These are phyloP conservation scores for Petroica traversi DNA, from an alignment of 2,113 vertebrate genomes.

Conservation along the genomic window DNA sequence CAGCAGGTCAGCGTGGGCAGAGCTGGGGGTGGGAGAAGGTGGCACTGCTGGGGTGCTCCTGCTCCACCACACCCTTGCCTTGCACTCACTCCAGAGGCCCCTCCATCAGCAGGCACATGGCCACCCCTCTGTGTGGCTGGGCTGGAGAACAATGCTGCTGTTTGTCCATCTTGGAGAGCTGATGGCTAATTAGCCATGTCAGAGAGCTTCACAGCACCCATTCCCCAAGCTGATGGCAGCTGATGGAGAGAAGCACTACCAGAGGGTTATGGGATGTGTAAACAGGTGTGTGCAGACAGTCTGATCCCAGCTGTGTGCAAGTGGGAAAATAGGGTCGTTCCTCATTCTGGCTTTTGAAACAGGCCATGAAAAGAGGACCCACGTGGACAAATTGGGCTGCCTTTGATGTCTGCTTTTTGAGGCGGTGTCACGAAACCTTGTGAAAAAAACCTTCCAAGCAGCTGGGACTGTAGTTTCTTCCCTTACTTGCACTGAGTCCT, in stretches of 20 bases:
- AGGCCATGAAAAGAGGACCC: neutral
- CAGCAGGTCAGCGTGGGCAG: neutral
- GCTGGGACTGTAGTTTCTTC: neutral
- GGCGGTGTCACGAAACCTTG: neutral
- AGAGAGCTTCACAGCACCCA: fast-evolving
- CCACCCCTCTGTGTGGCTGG: neutral
- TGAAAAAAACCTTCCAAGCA: neutral
- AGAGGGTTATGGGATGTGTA: neutral
- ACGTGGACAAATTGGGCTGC: neutral
- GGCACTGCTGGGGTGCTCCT: neutral
- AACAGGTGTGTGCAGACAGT: neutral
- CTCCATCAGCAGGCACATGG: neutral
- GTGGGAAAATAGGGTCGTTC: neutral
- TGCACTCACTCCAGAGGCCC: fast-evolving
- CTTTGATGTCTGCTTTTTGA: neutral
- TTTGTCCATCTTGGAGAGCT: neutral
- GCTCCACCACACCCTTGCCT: neutral
- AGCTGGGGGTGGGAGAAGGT: neutral
- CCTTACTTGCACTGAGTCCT: neutral
- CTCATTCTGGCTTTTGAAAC: neutral
- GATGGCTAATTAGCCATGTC: neutral
- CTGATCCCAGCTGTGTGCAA: neutral
- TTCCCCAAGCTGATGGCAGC: neutral
- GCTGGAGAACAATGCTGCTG: fast-evolving
- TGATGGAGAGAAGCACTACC: neutral